Evolutionary conservation across 2,888 invertebrate genomes (phyloP).

Genomic region (Meandrusa payeni): DNA sequence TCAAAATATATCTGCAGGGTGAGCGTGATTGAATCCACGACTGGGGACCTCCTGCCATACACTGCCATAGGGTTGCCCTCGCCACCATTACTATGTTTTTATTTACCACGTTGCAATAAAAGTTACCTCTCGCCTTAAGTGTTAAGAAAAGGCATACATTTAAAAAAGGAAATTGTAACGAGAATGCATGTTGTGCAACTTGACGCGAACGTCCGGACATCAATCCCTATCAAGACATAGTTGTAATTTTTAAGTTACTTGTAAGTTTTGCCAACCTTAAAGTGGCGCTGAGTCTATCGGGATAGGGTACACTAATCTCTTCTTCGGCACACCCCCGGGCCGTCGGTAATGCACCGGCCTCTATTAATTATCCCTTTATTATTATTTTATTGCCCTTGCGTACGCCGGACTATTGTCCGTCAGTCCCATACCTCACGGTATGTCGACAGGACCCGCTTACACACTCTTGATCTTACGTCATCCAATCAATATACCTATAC

Average conservation of each 20-base stretch:
- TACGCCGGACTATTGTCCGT: slow-evolving; percentile 37
- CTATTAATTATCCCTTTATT: slow-evolving; percentile 78
- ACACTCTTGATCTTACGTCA: no score
- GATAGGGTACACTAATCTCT: slow-evolving; percentile 14
- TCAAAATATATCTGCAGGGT: slow-evolving; percentile 68
- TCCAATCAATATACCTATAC: no score
- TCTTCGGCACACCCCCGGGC: slow-evolving; percentile 12
- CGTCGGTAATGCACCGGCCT: slow-evolving; percentile 69
- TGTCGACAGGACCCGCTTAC: background rate
- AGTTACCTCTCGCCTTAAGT: no score
- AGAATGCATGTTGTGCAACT: no score
- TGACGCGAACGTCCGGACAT: no score
- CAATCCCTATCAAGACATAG: no score
- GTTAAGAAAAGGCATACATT: no score
- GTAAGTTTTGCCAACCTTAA: slow-evolving; percentile 11
- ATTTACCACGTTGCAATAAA: no score
- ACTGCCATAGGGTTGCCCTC: slow-evolving; percentile 39
- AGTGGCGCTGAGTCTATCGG: slow-evolving; percentile 22
- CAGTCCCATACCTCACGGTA: slow-evolving; percentile 19
- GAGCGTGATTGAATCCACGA: slow-evolving; percentile 62
- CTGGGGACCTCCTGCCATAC: slow-evolving; percentile 37
- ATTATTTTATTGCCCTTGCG: slow-evolving; percentile 67
- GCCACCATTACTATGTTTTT: background rate
- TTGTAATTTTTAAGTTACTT: no score
- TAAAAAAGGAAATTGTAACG: no score